Conservation (phyloP, 2,888 invertebrate genomes). For the Boloria selene region DNA sequence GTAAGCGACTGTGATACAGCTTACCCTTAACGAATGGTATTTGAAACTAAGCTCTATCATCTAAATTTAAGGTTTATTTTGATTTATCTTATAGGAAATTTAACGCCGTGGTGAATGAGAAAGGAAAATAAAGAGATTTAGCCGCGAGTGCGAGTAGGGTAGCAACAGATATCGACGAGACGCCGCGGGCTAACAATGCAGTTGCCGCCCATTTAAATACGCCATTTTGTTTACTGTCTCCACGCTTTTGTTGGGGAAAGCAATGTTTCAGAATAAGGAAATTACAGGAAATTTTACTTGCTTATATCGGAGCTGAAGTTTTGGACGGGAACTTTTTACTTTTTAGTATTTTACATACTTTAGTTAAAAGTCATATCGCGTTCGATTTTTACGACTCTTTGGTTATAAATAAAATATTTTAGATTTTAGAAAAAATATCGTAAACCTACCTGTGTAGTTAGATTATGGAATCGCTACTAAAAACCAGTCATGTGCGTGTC, state of each 20-base stretch:
- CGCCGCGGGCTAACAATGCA: conserved; percentile 68
- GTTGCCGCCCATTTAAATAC: conserved; percentile 82
- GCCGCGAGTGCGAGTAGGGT: conserved; percentile 62
- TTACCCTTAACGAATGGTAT: conserved; percentile 34
- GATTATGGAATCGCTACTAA: too few relatives aligned
- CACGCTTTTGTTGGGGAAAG: conserved; percentile 74
- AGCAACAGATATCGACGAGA: conserved; percentile 55
- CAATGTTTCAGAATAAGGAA: conserved; percentile 75
- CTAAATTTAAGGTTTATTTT: conserved; percentile 43
- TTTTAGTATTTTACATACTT: too few relatives aligned
- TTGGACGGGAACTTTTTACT: conserved; percentile 11
- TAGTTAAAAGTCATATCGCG: too few relatives aligned
- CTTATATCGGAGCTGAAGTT: neutral
- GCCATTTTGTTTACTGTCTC: conserved; percentile 81
- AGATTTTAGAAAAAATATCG: too few relatives aligned
- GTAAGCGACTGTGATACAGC: conserved; percentile 49
- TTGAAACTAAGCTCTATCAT: conserved; percentile 44
- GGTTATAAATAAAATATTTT: too few relatives aligned
- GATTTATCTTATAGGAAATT: conserved; percentile 35
- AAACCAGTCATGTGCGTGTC: too few relatives aligned
- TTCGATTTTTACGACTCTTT: too few relatives aligned
- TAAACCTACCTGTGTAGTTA: too few relatives aligned
- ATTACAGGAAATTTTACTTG: conserved; percentile 74
- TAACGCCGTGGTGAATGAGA: conserved; percentile 57
- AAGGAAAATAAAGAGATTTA: conserved; percentile 67